phyloP scores from a whole-genome alignment of 2,888 invertebrate species.

The Ceriagrion tenellum region DNA sequence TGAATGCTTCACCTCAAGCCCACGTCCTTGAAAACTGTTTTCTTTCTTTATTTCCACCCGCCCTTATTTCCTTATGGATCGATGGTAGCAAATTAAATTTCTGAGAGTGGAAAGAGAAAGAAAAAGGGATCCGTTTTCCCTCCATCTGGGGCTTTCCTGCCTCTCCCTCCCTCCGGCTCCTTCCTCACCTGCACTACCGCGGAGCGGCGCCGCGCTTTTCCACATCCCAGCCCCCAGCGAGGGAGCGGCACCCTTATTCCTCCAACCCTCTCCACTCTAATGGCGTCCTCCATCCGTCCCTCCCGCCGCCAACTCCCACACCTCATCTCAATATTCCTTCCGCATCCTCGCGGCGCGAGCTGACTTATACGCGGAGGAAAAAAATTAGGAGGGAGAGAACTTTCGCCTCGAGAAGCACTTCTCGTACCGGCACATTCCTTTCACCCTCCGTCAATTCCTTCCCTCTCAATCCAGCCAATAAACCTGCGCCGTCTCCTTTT shows the following conservation, averaged over 20 bases:
- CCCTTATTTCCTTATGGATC: background rate
- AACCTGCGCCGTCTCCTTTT: too few relatives aligned
- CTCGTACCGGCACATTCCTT: background rate
- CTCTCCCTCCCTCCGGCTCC: background rate
- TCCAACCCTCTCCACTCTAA: background rate
- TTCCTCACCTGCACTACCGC: too few relatives aligned
- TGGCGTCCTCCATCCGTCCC: too few relatives aligned
- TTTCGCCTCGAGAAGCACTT: background rate
- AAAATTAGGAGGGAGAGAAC: background rate
- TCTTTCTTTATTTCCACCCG: background rate
- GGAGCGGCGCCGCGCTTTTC: too few relatives aligned
- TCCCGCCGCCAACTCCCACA: background rate
- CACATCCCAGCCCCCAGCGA: too few relatives aligned
- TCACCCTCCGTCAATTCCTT: background rate
- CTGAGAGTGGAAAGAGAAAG: slow-evolving; percentile 21
- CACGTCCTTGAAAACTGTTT: background rate
- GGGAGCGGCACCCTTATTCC: background rate
- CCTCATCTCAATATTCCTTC: background rate
- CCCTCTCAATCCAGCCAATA: background rate
- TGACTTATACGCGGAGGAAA: background rate
- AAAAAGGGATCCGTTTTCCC: background rate
- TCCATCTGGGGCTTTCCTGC: slow-evolving; percentile 35
- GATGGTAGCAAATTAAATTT: slow-evolving; percentile 42
- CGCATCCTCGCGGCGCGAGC: background rate
- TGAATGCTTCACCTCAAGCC: background rate